phyloP scores from a whole-genome alignment of 1,140 invertebrate species.

The Ooceraea biroi region DNA sequence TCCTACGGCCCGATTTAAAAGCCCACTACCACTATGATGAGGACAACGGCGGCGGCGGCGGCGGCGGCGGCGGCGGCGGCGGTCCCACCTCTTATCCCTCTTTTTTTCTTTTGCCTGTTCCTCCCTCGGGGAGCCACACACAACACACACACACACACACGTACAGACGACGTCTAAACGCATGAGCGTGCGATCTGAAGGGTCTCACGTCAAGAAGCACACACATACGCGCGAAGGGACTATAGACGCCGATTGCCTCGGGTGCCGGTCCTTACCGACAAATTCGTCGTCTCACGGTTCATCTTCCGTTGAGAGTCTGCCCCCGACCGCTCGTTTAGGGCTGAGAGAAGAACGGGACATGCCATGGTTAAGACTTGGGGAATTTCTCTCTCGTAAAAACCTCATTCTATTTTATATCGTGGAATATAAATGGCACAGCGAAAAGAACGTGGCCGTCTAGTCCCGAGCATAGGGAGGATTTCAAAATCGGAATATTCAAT shows the following conservation, averaged over 20 bases:
- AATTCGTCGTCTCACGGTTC: slow-evolving; percentile 45
- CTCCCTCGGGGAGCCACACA: slow-evolving; percentile 15
- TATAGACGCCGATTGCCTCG: too few relatives aligned
- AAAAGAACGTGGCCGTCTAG: slow-evolving; percentile 3
- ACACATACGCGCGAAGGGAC: background rate
- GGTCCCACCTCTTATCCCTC: slow-evolving; percentile 1
- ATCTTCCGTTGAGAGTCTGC: slow-evolving; percentile 20
- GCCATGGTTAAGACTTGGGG: background rate
- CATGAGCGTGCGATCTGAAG: background rate
- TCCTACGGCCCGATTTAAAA: slow-evolving; percentile 78
- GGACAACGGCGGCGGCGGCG: slow-evolving; percentile 12
- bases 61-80: too few relatives aligned
- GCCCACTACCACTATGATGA: slow-evolving; percentile 41
- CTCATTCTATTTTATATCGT: slow-evolving; percentile 25
- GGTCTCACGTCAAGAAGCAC: background rate
- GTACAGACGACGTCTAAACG: background rate
- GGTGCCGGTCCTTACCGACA: background rate
- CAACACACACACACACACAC: background rate
- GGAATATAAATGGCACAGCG: slow-evolving; percentile 9
- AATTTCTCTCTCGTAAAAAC: slow-evolving; percentile 35
- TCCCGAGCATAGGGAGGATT: too few relatives aligned
- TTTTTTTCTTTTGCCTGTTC: slow-evolving; percentile 35
- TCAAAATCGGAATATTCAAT: slow-evolving; percentile 18
- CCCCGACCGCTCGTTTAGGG: slow-evolving; percentile 11
- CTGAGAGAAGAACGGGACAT: background rate